Evolutionary conservation across 2,113 vertebrate genomes (phyloP).

Genomic region (Canis aureus): DNA sequence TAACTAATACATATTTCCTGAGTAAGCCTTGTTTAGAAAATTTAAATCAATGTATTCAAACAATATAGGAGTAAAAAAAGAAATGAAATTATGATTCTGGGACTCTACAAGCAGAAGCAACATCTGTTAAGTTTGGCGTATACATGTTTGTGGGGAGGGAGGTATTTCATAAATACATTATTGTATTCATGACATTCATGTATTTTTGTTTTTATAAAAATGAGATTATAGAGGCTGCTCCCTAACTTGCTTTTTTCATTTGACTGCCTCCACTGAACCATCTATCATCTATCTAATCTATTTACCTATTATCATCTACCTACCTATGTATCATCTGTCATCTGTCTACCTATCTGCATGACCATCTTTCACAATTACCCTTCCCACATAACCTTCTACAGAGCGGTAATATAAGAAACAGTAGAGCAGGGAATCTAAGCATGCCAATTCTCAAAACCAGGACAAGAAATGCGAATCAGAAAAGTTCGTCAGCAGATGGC

Average conservation of each 20-base stretch:
- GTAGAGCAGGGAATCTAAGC: neutral
- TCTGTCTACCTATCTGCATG: neutral
- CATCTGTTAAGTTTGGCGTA: neutral
- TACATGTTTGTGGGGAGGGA: neutral
- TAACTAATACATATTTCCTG: neutral
- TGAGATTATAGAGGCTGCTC: neutral
- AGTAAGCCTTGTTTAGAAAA: neutral
- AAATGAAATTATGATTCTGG: neutral
- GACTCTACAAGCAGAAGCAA: neutral
- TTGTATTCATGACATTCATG: neutral
- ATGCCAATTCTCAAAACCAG: neutral
- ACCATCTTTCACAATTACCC: neutral
- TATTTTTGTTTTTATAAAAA: neutral
- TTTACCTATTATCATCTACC: neutral
- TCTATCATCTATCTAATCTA: neutral
- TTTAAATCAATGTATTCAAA: conserved; percentile 4
- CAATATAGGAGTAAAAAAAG: neutral
- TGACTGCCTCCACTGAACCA: neutral
- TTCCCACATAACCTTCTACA: neutral
- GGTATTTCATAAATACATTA: neutral
- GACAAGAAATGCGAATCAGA: neutral
- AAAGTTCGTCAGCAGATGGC: neutral
- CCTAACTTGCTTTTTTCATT: neutral
- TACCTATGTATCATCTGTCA: neutral
- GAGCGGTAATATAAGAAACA: neutral